Conservation (phyloP, 2,113 vertebrate species). For the Toxotes chatareus region DNA sequence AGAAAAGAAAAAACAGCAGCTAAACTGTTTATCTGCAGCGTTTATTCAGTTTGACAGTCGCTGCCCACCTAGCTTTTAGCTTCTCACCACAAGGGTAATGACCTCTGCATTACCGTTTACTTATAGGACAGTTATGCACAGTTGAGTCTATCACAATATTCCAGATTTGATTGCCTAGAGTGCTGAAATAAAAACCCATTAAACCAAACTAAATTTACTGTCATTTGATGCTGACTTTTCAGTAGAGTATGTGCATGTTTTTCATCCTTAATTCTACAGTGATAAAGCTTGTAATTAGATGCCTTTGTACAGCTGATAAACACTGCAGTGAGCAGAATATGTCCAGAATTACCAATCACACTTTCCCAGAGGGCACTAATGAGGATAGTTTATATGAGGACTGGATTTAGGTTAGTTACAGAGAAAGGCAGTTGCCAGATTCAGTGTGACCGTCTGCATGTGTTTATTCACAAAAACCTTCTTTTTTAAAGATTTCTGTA, state of each 20-base stretch:
- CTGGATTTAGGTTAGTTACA: background rate
- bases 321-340: constrained; percentile 5
- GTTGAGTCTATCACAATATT: background rate
- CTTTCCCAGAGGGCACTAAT: constrained; percentile 26
- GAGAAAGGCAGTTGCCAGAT: background rate
- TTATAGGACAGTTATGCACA: background rate
- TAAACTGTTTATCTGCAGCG: background rate
- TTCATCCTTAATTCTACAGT: constrained; percentile 2
- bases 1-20: too few relatives aligned
- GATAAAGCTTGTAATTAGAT: constrained; percentile 15
- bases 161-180: background rate
- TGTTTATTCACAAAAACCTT: background rate
- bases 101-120: background rate
- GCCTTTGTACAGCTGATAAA: constrained; percentile 28
- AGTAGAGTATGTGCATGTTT: background rate
- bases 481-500: background rate
- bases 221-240: background rate
- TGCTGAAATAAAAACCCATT: constrained; percentile 13
- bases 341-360: constrained; percentile 33
- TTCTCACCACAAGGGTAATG: background rate
- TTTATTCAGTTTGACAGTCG: background rate
- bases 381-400: constrained; percentile 5
- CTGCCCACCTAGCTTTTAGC: background rate
- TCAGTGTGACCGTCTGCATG: background rate
- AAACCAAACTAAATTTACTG: background rate